Evolutionary conservation across 2,113 vertebrate genomes (phyloP).

Genomic region (Crotalus horridus): DNA sequence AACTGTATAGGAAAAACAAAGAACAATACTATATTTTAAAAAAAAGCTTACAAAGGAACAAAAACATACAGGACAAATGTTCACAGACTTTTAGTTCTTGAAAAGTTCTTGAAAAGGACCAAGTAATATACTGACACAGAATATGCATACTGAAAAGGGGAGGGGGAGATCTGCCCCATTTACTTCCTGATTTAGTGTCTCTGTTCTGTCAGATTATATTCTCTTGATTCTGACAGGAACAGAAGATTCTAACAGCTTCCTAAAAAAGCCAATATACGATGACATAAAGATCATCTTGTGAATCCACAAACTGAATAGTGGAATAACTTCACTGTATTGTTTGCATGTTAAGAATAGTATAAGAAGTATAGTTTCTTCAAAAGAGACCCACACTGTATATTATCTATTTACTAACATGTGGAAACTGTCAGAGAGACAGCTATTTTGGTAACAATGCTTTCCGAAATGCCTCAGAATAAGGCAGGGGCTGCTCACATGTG

Average conservation of each 20-base stretch:
- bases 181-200: not conserved
- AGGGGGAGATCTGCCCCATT: not conserved
- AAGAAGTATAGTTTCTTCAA: not conserved
- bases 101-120: not conserved
- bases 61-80: not conserved
- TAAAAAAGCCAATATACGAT: not conserved
- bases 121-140: not conserved
- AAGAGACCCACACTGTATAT: not conserved
- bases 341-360: not conserved
- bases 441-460: not conserved
- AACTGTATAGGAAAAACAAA: not conserved
- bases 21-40: not conserved
- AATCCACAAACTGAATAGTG: not conserved
- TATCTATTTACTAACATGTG: not conserved
- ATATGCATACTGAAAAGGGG: not conserved
- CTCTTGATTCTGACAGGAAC: not conserved
- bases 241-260: not conserved
- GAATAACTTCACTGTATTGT: not conserved
- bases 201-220: not conserved
- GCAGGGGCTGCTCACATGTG: not conserved
- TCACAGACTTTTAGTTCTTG: not conserved
- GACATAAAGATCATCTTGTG: not conserved
- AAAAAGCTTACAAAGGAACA: not conserved
- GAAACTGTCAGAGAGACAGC: not conserved
- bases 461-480: not conserved